Percentiles rank a stretch among this genome's conserved stretches.
phyloP scores from a whole-genome alignment of 2,797 vertebrate species.

The Anableps anableps region DNA sequence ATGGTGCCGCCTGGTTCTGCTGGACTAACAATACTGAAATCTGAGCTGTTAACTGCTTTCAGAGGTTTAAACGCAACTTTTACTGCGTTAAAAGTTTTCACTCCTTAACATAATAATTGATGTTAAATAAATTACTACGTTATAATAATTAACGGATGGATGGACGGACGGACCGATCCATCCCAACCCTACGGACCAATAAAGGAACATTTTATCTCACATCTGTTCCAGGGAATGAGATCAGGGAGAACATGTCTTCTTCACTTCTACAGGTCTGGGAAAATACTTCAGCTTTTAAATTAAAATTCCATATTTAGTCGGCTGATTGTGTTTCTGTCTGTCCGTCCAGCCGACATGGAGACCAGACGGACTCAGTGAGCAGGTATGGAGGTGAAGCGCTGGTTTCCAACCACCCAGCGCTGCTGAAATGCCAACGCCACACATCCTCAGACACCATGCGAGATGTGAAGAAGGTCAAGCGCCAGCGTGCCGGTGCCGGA shows the following conservation, averaged over 20 bases:
- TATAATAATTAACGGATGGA: neutral
- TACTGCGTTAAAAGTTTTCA: too few species aligned
- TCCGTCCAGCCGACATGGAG: neutral
- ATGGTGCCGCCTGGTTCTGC: too few species aligned
- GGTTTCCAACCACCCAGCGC: slow-evolving; percentile 21
- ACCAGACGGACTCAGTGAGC: slow-evolving; percentile 24
- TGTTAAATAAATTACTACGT: too few species aligned
- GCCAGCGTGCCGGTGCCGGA: slow-evolving; percentile 1
- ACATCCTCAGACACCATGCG: slow-evolving; percentile 31
- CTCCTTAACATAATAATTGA: too few species aligned
- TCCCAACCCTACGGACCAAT: neutral
- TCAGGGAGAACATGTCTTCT: neutral
- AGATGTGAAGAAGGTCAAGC: slow-evolving; percentile 51
- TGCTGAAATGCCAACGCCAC: slow-evolving; percentile 25
- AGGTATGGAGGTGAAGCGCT: slow-evolving; percentile 23
- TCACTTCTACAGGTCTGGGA: too few species aligned
- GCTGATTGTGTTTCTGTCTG: neutral
- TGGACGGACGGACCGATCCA: neutral
- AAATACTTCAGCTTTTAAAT: too few species aligned
- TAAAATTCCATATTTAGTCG: too few species aligned
- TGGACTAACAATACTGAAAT: too few species aligned
- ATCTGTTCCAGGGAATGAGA: neutral
- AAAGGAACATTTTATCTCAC: neutral
- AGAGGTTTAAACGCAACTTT: too few species aligned
- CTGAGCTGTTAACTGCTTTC: too few species aligned